Evolutionary conservation across 2,888 invertebrate species (phyloP).

Genomic region (Didymodactylos carnosus): DNA sequence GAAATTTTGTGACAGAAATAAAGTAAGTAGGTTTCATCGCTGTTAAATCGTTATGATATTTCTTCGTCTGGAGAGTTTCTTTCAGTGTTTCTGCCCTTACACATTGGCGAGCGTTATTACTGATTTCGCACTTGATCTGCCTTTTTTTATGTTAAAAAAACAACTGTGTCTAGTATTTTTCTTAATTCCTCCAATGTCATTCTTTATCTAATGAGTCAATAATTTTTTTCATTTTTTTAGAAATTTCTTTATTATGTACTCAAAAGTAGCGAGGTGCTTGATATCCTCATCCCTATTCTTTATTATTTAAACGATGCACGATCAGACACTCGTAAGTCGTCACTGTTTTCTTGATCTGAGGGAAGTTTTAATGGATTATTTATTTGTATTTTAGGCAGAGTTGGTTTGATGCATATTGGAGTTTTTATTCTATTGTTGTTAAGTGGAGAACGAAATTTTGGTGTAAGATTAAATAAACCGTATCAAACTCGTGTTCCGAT

Average conservation of each 20-base stretch:
- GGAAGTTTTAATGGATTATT: slow-evolving; percentile 2
- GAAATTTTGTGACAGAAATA: slow-evolving; percentile 99
- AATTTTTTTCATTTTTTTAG: slow-evolving; percentile 40
- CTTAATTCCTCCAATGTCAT: slow-evolving; percentile 16
- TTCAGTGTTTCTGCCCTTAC: too few relatives aligned
- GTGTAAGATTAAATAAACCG: slow-evolving; percentile 95
- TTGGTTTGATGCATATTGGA: slow-evolving; percentile 95
- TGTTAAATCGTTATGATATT: too few relatives aligned
- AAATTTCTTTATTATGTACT: slow-evolving; percentile 97
- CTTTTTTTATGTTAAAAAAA: not conserved
- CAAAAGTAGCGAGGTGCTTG: slow-evolving; percentile 90
- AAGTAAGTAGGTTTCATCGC: slow-evolving; percentile 41
- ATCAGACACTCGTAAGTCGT: slow-evolving; percentile 76
- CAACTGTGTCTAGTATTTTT: not conserved
- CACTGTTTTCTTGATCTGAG: not conserved
- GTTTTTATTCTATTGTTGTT: slow-evolving; percentile 89
- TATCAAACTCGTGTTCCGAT: slow-evolving; percentile 84
- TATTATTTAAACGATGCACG: slow-evolving; percentile 92
- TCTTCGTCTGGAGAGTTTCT: too few relatives aligned
- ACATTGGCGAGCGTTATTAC: too few relatives aligned
- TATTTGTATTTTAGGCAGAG: slow-evolving; percentile 51
- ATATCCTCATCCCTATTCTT: slow-evolving; percentile 84
- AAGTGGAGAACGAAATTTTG: slow-evolving; percentile 94
- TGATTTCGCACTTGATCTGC: too few relatives aligned
- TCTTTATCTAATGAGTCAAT: too few relatives aligned